Evolutionary conservation across 2,797 vertebrate species (phyloP).

Genomic region (Brachyrhaphis roseni): DNA sequence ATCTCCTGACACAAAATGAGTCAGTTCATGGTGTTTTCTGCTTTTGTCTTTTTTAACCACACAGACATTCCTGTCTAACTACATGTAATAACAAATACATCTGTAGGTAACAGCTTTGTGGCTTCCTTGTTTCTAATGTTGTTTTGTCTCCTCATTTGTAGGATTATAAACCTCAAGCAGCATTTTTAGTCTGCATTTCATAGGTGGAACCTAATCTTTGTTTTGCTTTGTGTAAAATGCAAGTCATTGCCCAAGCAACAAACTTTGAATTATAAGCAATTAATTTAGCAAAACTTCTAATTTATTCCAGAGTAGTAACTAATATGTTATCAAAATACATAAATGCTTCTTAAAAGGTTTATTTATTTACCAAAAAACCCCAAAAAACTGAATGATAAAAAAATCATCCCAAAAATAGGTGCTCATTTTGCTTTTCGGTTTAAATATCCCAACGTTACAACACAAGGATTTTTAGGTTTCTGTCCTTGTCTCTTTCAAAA

Average conservation of each 20-base stretch:
- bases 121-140: background rate
- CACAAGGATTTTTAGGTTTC: no score
- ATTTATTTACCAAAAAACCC: background rate
- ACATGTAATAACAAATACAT: background rate
- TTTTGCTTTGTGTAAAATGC: background rate
- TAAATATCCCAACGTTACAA: no score
- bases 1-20: background rate
- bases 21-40: background rate
- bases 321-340: background rate
- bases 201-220: background rate
- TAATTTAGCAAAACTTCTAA: background rate
- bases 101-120: background rate
- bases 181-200: background rate
- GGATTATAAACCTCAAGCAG: background rate
- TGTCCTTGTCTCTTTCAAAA: no score
- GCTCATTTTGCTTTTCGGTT: no score
- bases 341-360: background rate
- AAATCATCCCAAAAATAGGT: no score
- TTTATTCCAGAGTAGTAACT: background rate
- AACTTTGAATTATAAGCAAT: background rate
- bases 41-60: background rate
- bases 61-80: background rate
- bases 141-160: background rate
- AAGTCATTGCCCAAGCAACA: background rate
- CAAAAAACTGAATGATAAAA: no score